Conservation (phyloP, 2,797 vertebrate species). For the Philypnodon macrostomus region DNA sequence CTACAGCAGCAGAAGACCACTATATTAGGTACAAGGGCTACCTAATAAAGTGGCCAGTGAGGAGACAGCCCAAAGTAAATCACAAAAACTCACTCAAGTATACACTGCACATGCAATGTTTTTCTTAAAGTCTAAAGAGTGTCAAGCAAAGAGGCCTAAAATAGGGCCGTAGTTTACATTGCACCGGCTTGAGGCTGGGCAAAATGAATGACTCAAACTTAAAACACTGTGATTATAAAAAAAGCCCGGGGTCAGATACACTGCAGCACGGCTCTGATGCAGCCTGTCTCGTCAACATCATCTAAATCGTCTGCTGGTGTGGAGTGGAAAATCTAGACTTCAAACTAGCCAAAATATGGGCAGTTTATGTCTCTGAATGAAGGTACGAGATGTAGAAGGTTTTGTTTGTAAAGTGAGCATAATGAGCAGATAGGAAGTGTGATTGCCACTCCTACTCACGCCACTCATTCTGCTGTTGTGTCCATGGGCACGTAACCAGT, state of each 20-base stretch:
- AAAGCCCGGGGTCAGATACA: constrained; percentile 39
- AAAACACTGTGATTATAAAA: constrained; percentile 54
- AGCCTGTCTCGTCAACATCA: constrained; percentile 26
- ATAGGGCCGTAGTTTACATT: constrained; percentile 40
- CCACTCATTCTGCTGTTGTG: too few species aligned
- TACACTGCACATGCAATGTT: constrained; percentile 12
- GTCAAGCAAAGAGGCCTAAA: constrained; percentile 27
- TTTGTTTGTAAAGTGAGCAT: too few species aligned
- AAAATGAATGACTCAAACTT: constrained; percentile 32
- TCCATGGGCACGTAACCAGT: too few species aligned
- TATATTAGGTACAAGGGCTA: too few species aligned
- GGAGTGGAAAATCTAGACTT: constrained; percentile 55
- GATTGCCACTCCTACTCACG: too few species aligned
- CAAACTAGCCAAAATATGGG: constrained; percentile 41
- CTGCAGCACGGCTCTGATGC: constrained; percentile 36
- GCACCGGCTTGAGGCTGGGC: constrained; percentile 26
- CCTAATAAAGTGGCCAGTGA: too few species aligned
- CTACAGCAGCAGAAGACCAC: too few species aligned
- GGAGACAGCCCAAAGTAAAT: constrained; percentile 23
- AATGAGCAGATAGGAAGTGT: too few species aligned
- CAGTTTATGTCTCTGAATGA: constrained; percentile 12
- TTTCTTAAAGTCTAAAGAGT: constrained; percentile 32
- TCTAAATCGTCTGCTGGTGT: constrained; percentile 48
- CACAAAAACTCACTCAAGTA: constrained; percentile 21
- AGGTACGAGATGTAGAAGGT: constrained; percentile 9